These are phyloP conservation scores for Rhyzopertha dominica DNA, from an alignment of 1,140 invertebrate genomes.

Conservation along the genomic window DNA sequence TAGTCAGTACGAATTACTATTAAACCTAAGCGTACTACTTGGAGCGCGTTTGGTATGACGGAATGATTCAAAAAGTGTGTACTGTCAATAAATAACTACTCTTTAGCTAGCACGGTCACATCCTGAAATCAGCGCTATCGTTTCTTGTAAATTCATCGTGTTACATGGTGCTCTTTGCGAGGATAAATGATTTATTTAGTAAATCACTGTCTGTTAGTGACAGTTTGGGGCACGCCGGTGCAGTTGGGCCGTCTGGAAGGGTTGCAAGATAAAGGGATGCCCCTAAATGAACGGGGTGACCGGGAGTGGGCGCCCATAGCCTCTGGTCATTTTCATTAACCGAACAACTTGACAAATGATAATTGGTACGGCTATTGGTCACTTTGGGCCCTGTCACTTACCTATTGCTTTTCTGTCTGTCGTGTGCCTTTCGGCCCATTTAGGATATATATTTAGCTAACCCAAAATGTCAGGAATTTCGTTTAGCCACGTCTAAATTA, in stretches of 20 bases:
- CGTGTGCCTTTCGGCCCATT: too few relatives aligned
- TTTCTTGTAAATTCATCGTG: conserved; percentile 17
- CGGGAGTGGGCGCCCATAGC: conserved; percentile 34
- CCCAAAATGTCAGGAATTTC: too few relatives aligned
- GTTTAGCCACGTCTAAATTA: too few relatives aligned
- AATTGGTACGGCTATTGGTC: conserved; percentile 45
- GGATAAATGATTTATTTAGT: conserved; percentile 7
- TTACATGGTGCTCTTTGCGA: conserved; percentile 23
- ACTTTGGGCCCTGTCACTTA: conserved; percentile 41
- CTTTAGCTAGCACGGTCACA: too few relatives aligned
- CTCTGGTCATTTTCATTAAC: conserved; percentile 46
- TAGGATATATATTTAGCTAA: too few relatives aligned
- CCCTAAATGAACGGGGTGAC: conserved; percentile 39
- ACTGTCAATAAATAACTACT: too few relatives aligned
- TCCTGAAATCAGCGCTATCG: conserved; percentile 8
- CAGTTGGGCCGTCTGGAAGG: conserved; percentile 32
- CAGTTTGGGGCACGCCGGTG: conserved; percentile 37
- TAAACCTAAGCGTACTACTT: background rate
- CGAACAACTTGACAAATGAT: conserved; percentile 45
- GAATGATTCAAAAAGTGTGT: conserved; percentile 10
- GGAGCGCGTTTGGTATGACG: background rate
- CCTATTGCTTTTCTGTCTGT: conserved; percentile 35
- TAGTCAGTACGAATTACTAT: too few relatives aligned
- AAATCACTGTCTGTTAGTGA: conserved; percentile 38
- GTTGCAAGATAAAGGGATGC: conserved; percentile 42